phyloP scores from a whole-genome alignment of 2,888 invertebrate genomes.

The Yponomeuta plumbellus region DNA sequence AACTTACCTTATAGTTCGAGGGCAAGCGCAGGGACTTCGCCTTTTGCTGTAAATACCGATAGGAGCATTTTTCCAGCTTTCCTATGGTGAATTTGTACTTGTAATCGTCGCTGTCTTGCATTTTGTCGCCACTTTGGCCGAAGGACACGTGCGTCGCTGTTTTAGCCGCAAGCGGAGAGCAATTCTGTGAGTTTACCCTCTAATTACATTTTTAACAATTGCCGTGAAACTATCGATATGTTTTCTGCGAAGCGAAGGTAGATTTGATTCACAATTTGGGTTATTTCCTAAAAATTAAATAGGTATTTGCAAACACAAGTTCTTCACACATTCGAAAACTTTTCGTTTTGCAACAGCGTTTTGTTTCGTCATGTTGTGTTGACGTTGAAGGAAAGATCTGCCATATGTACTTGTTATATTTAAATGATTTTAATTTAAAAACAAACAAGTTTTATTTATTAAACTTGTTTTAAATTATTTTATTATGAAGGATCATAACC shows the following conservation, averaged over 20 bases:
- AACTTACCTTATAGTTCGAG: constrained; percentile 56
- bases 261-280: background rate
- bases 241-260: background rate
- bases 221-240: background rate
- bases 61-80: constrained; percentile 24
- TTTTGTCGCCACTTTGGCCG: background rate
- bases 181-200: background rate
- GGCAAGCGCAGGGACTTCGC: constrained; percentile 53
- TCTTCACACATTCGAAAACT: background rate
- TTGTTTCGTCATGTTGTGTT: too few species aligned
- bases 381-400: too few species aligned
- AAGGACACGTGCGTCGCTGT: background rate
- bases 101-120: background rate
- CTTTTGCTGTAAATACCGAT: constrained; percentile 51
- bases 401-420: too few species aligned
- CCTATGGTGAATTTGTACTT: background rate
- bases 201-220: background rate
- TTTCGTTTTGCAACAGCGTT: too few species aligned
- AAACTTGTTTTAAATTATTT: too few species aligned
- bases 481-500: too few species aligned
- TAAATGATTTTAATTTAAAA: too few species aligned
- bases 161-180: background rate
- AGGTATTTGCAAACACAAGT: background rate
- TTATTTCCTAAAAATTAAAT: background rate
- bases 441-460: too few species aligned